phyloP scores from a whole-genome alignment of 2,888 invertebrate species.

The Dasysyrphus albostriatus region DNA sequence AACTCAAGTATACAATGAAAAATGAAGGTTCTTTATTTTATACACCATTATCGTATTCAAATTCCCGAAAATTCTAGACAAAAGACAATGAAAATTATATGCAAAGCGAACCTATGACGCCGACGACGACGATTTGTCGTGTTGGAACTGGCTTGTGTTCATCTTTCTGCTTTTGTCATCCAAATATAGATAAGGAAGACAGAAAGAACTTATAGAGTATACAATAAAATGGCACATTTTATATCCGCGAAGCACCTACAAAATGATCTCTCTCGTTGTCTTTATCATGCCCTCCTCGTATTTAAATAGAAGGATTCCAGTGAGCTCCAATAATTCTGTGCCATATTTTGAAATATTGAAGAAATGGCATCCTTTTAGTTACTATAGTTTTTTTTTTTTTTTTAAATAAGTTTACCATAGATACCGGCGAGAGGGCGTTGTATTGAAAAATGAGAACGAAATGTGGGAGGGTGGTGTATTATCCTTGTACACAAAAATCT shows the following conservation, averaged over 20 bases:
- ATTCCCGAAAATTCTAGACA: constrained; percentile 22
- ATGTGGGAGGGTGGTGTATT: not conserved
- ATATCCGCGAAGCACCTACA: constrained; percentile 35
- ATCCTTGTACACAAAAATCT: constrained; percentile 2
- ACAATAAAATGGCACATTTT: constrained; percentile 21
- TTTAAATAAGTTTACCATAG: not conserved
- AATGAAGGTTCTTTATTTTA: constrained; percentile 16
- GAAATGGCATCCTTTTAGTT: constrained; percentile 25
- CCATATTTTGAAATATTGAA: constrained; percentile 32
- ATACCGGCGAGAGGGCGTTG: not conserved
- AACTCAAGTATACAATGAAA: constrained; percentile 13
- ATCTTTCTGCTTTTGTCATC: constrained; percentile 51
- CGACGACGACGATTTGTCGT: constrained; percentile 55
- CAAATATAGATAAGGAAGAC: constrained; percentile 26
- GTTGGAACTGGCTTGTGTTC: constrained; percentile 31
- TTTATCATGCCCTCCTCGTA: constrained; percentile 22
- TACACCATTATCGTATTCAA: constrained; percentile 25
- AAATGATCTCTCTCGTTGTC: constrained; percentile 16
- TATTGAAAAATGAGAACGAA: constrained; percentile 3
- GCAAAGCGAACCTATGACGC: constrained; percentile 33
- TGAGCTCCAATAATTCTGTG: constrained; percentile 22
- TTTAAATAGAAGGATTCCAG: not conserved
- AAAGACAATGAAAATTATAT: constrained; percentile 30
- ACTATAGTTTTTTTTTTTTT: not conserved
- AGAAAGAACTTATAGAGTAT: not conserved